These are phyloP conservation scores for Crossocerus cetratus DNA, from an alignment of 2,888 invertebrate species.

Conservation along the genomic window DNA sequence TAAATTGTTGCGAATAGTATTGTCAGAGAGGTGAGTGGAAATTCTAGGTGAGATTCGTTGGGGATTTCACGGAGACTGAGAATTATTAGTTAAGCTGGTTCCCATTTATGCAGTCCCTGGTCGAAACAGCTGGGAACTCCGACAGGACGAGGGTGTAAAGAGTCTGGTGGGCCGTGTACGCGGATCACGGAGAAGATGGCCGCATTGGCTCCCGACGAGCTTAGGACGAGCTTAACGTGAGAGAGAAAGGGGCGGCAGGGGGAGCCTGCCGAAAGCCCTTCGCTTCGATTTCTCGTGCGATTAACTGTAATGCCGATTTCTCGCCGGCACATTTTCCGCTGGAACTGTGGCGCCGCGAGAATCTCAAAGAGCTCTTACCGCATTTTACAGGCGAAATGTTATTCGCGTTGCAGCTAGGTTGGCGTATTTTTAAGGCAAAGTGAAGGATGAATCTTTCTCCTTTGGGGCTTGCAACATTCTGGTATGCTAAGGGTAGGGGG, in stretches of 20 bases:
- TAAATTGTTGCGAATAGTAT: too few species aligned
- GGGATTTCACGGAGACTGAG: too few species aligned
- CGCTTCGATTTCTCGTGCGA: conserved; percentile 1
- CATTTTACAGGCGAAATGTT: neutral
- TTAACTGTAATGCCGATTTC: conserved; percentile 1
- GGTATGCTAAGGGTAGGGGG: too few species aligned
- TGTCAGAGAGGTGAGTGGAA: too few species aligned
- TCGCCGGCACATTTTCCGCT: neutral
- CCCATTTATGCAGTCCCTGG: neutral
- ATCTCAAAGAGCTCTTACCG: neutral
- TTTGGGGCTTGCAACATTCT: too few species aligned
- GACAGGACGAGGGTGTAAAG: neutral
- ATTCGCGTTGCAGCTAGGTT: neutral
- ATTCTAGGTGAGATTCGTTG: too few species aligned
- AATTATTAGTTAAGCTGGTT: too few species aligned
- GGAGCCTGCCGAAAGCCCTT: neutral
- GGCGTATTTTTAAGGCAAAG: too few species aligned
- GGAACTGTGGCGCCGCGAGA: neutral
- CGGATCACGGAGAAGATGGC: conserved; percentile 5
- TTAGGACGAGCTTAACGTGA: neutral
- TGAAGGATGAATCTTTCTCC: too few species aligned
- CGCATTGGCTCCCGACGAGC: neutral
- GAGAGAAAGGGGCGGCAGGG: neutral
- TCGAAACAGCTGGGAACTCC: neutral
- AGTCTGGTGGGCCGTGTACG: neutral